Evolutionary conservation across 1,140 invertebrate genomes (phyloP).

Genomic region (Dufourea novaeangliae): DNA sequence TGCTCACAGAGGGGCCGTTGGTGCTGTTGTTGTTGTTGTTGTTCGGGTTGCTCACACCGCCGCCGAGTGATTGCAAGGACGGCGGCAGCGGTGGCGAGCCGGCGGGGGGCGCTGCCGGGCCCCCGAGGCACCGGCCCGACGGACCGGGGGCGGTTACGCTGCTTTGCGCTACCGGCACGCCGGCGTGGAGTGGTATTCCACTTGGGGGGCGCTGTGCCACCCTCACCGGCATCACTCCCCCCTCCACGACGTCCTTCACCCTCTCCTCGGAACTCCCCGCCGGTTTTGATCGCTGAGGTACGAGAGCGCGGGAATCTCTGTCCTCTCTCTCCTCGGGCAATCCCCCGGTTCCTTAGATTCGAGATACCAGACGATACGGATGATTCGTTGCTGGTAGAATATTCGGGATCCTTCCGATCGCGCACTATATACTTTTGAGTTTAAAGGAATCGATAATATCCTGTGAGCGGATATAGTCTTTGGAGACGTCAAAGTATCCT

Average conservation of each 20-base stretch:
- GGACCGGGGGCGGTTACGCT: constrained; percentile 74
- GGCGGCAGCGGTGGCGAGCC: constrained; percentile 76
- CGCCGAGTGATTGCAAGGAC: constrained; percentile 68
- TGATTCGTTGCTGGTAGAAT: no score
- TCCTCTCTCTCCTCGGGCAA: neutral
- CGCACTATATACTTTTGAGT: no score
- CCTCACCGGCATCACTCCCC: constrained; percentile 82
- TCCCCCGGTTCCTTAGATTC: neutral
- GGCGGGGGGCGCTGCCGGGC: constrained; percentile 68
- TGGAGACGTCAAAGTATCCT: no score
- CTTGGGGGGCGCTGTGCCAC: constrained; percentile 81
- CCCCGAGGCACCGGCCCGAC: constrained; percentile 79
- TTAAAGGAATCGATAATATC: no score
- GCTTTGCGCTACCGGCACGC: constrained; percentile 76
- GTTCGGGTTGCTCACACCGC: constrained; percentile 58
- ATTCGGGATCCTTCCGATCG: neutral
- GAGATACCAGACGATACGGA: no score
- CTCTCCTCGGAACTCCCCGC: constrained; percentile 72
- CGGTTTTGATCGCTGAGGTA: constrained; percentile 42
- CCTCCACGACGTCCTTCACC: constrained; percentile 78
- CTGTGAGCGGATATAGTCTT: no score
- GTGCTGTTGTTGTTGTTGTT: constrained; percentile 23
- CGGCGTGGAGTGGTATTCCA: constrained; percentile 80
- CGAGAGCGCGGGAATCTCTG: constrained; percentile 37
- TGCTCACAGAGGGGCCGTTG: constrained; percentile 28